Evolutionary conservation across 2,797 vertebrate species (phyloP), one percentile per base, ranked within the genome.

Genomic region (Morus bassanus): DNA sequence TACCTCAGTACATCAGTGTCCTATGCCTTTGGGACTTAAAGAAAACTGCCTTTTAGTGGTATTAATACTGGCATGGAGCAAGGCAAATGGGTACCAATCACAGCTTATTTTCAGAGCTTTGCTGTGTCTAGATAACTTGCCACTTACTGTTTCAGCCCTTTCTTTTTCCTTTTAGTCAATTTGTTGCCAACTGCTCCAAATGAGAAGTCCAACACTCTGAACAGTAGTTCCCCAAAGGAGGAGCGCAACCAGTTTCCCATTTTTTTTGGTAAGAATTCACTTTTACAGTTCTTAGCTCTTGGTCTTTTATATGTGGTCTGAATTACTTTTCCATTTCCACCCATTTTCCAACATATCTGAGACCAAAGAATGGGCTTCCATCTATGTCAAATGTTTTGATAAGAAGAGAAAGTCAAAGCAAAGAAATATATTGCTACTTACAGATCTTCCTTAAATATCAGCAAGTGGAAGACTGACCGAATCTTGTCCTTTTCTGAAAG

Each of bases 261-360:
- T 10, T 65, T 67, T 93, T 91, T 88, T 8, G 96, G 97, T 98
- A 96, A 98, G 97, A 63, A 73, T 75, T 43, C 50, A 8, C 39
- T 86, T 94, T 85, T 68, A 22, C 22, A 15, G 43, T 81, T 78
- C 24, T 76, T 51, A 51, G 8, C 27, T 91, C 18, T 93, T 3
- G 1, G 11, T 39, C 27, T 89, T 85, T 46, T 23, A 22, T 39
- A 57, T 10, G 16, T 1, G 0, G 10, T 57, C 59, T 50, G 18
- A 22, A n/a, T 78, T 65, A 11, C 23, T 78, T 86, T 83, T 85
- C 65, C 22, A 15, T 86, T 84, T 88, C 69, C 33, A 57, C 11
- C 4, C 15, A 7, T 68, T 84, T 88, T 73, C 27, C 72, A 53
- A 22, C n/a, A 24, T n/a, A n/a, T 14, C 37, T 56, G 17, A 76